phyloP scores from a whole-genome alignment of 2,113 vertebrate species.

The Tricholaema leucomelas region DNA sequence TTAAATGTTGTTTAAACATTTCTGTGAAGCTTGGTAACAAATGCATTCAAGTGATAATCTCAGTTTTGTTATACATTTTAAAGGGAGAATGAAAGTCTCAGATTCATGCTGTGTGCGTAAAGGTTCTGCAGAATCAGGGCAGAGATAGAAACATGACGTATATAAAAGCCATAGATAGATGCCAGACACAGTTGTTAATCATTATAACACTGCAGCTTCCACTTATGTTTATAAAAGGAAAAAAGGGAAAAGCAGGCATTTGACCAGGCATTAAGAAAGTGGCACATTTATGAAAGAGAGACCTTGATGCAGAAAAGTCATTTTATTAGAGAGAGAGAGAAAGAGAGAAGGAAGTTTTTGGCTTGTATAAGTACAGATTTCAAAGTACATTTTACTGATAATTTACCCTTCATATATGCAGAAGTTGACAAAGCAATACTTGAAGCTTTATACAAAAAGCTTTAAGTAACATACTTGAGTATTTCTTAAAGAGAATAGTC shows the following conservation, averaged over 20 bases:
- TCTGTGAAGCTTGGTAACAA: background rate
- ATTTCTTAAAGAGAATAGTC: background rate
- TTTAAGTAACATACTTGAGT: background rate
- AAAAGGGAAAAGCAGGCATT: background rate
- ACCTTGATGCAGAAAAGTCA: background rate
- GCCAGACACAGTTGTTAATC: conserved; percentile 15
- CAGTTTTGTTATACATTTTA: conserved; percentile 5
- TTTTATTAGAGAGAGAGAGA: background rate
- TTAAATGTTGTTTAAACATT: conserved; percentile 20
- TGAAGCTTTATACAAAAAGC: background rate
- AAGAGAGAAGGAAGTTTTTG: background rate
- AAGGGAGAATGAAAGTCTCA: conserved; percentile 5
- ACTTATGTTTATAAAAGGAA: background rate
- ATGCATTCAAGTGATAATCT: conserved; percentile 17
- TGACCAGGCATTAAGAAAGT: background rate
- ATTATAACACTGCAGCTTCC: background rate
- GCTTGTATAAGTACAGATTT: background rate
- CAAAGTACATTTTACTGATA: background rate
- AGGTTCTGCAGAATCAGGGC: conserved; percentile 29
- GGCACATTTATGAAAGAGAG: background rate
- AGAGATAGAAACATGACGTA: background rate
- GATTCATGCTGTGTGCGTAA: background rate
- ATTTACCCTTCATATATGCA: background rate
- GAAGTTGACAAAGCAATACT: background rate
- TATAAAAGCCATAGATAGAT: background rate